Percentiles rank a stretch among this genome's conserved stretches.
These are phyloP conservation scores for Actinernus sp. DNA, from an alignment of 92 coral and sea anemone genomes.

Conservation along the genomic window DNA sequence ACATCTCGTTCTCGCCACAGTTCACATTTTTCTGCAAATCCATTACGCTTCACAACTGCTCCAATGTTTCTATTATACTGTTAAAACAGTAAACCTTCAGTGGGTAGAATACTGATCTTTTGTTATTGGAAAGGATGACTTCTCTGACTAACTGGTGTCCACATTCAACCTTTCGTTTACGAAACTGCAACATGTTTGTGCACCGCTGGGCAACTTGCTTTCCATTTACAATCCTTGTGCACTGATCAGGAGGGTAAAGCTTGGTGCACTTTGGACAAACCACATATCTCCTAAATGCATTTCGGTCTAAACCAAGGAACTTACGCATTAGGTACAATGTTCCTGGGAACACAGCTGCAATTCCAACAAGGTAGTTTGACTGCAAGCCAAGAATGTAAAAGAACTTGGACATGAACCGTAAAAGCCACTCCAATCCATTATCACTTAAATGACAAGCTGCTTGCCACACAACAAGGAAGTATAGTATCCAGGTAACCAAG, in stretches of 20 bases:
- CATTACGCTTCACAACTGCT: conserved; percentile 35
- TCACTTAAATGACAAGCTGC: conserved; percentile 46
- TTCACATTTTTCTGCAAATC: conserved; percentile 52
- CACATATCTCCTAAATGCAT: conserved; percentile 46
- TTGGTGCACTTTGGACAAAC: conserved; percentile 60
- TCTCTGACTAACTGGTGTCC: conserved; percentile 39
- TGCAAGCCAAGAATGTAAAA: conserved; percentile 3
- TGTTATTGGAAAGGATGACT: conserved; percentile 20
- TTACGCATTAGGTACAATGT: conserved; percentile 38
- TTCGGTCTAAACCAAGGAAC: conserved; percentile 50
- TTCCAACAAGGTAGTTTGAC: conserved; percentile 15
- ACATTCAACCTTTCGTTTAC: conserved; percentile 24
- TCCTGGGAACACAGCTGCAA: conserved; percentile 40
- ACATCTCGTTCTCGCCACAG: conserved; percentile 30
- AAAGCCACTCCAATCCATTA: conserved; percentile 53
- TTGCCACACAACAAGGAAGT: conserved; percentile 47
- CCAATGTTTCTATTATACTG: conserved; percentile 22
- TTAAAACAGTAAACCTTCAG: conserved; percentile 11
- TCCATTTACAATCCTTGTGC: conserved; percentile 2
- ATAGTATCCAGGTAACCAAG: conserved; percentile 37
- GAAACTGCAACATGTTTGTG: conserved; percentile 21
- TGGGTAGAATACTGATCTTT: conserved; percentile 30
- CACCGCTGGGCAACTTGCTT: neutral
- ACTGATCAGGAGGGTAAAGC: conserved; percentile 27
- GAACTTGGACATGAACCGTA: conserved; percentile 14